phyloP scores from a whole-genome alignment of 2,113 vertebrate species.

The Nyctereutes procyonoides region DNA sequence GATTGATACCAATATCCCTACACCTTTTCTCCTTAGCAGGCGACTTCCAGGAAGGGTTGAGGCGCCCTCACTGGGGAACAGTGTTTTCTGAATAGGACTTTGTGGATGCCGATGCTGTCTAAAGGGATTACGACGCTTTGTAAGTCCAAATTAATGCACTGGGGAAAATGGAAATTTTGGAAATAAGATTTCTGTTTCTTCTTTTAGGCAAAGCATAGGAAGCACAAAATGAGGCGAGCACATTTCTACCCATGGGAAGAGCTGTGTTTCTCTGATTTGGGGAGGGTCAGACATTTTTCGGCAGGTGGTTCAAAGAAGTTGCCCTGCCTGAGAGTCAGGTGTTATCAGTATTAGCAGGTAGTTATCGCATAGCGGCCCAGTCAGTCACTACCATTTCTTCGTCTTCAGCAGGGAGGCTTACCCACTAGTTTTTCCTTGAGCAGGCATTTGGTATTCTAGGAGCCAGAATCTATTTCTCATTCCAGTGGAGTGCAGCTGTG shows the following conservation, averaged over 20 bases:
- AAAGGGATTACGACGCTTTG: conserved; percentile 85
- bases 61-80: conserved; percentile 52
- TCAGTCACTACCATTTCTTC: background rate
- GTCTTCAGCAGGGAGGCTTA: conserved; percentile 8
- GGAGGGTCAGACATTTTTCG: background rate
- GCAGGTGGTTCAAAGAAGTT: background rate
- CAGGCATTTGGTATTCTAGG: conserved; percentile 35
- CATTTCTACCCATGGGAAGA: background rate
- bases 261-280: background rate
- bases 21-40: conserved; percentile 74
- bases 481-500: conserved; percentile 58
- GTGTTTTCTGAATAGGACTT: conserved; percentile 78
- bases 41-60: conserved; percentile 75
- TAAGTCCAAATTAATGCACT: conserved; percentile 84
- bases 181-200: conserved; percentile 78
- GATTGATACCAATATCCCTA: conserved; percentile 81
- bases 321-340: background rate
- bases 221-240: background rate
- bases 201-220: conserved; percentile 58
- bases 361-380: background rate
- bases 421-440: background rate
- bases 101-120: conserved; percentile 80
- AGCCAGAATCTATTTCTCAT: conserved; percentile 54
- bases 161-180: conserved; percentile 76
- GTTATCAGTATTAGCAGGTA: background rate